These are phyloP conservation scores for Eubasilissa splendida DNA, from an alignment of 2,888 invertebrate genomes.

Conservation along the genomic window DNA sequence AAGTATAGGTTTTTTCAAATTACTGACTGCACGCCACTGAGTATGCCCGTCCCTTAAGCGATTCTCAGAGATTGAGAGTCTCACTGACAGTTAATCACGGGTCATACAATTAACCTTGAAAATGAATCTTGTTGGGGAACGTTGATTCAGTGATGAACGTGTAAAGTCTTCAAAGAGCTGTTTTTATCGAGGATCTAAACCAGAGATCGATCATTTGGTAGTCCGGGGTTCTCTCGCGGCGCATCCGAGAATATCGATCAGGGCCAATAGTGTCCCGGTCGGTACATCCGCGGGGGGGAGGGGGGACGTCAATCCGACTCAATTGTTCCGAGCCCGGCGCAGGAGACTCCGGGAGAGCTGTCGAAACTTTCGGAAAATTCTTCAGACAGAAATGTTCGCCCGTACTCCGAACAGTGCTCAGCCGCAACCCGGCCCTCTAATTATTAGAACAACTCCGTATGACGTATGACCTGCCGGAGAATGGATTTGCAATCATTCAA, in stretches of 20 bases:
- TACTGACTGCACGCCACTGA: no score
- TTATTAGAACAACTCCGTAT: not conserved
- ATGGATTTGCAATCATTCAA: constrained; percentile 20
- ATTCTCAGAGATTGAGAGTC: no score
- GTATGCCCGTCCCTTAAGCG: no score
- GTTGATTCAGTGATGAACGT: no score
- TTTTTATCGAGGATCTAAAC: constrained; percentile 20
- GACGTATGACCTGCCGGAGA: constrained; percentile 16
- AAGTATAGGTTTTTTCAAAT: no score
- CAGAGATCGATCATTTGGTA: constrained; percentile 25
- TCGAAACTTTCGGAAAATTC: constrained; percentile 54
- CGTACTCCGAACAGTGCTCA: not conserved
- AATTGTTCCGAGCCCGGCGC: constrained; percentile 48
- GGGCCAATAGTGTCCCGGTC: not conserved
- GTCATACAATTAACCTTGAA: no score
- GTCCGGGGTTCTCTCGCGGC: not conserved
- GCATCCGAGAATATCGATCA: constrained; percentile 32
- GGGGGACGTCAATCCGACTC: constrained; percentile 53
- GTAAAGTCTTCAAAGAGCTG: not conserved
- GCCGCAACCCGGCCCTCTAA: constrained; percentile 10
- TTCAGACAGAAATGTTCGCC: constrained; percentile 18
- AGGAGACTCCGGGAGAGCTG: constrained; percentile 47
- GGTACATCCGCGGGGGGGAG: not conserved
- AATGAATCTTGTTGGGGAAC: no score
- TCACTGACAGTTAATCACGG: no score